Evolutionary conservation across 2,113 vertebrate species (phyloP).

Genomic region (Eidolon helvum): DNA sequence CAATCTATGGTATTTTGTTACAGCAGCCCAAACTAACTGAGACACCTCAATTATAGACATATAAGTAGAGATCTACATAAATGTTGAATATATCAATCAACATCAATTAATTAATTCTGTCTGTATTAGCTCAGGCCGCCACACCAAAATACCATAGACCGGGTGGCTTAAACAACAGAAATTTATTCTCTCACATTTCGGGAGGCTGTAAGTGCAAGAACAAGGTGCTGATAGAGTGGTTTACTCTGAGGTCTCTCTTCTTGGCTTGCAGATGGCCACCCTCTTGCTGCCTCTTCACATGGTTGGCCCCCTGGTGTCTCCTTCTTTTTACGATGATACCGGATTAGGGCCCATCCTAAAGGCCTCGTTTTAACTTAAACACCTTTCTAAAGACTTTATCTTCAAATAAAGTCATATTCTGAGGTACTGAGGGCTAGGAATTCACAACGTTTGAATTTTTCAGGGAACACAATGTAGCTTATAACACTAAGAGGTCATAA

Average conservation of each 20-base stretch:
- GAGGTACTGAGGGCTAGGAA: too few species aligned
- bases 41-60: background rate
- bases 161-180: background rate
- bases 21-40: background rate
- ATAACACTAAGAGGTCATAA: background rate
- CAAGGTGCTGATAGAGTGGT: too few species aligned
- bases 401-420: background rate
- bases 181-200: background rate
- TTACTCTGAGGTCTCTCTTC: background rate
- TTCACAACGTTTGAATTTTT: background rate
- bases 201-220: background rate
- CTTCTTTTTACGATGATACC: background rate
- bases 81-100: background rate
- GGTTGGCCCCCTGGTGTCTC: background rate
- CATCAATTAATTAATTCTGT: background rate
- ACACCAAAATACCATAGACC: background rate
- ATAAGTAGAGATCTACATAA: background rate
- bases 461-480: background rate
- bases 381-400: background rate
- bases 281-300: background rate
- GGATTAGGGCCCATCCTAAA: background rate
- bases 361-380: background rate
- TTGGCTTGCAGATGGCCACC: too few species aligned
- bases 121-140: background rate
- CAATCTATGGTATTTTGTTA: background rate